Base-by-base conservation (phyloP, 2,888 invertebrate species). In the Eulithis testata region DNA sequence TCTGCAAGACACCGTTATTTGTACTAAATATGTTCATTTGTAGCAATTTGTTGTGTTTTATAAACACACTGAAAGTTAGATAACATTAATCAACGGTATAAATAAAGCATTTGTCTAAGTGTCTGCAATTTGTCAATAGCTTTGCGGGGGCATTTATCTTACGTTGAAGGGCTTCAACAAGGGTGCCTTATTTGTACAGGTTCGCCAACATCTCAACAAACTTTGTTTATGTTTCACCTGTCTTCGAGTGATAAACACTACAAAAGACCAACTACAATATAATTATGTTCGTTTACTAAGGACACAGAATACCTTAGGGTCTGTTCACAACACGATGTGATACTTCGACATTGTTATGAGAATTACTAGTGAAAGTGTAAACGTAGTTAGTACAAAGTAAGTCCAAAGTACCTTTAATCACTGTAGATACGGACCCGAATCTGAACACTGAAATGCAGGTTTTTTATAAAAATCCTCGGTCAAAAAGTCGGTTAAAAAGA, bases 141-240 rank as follows among this genome's bases (percentile, higher is more conserved):
- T 59, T 71, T 70, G 68, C 69, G 65, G 53, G 60, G 62, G 53
- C 60, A 70, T 76, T 72, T 75, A 73, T 74, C 72, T 74, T 73
- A 71, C 59, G 57, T 43, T 45, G 55, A 63, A 66, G 60, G 57
- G 55, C 69, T 75, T 73, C 68, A 77, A 75, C 73, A 76, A 69
- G 63, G 67, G 54, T 66, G 60, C 66, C 72, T 62, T 89, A 81
- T 89, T 89, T 88, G 78, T 71, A 76, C 76, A 85, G 87, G 86
- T 73, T 76, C 65, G 67, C 72, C 76, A 74, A 81, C 79, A 82
- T 78, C 73, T 76, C 69, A 37, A 78, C 78, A 80, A 83, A 85
- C 82, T 81, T 79, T 84, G 83, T 87, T 81, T 81, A 80, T 78
- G 70, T 77, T 73, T 75, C 83, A 85, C 84, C 84, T 83, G 83